phyloP scores from a whole-genome alignment of 1,140 invertebrate species.

The Pseudomyrmex flavicornis region DNA sequence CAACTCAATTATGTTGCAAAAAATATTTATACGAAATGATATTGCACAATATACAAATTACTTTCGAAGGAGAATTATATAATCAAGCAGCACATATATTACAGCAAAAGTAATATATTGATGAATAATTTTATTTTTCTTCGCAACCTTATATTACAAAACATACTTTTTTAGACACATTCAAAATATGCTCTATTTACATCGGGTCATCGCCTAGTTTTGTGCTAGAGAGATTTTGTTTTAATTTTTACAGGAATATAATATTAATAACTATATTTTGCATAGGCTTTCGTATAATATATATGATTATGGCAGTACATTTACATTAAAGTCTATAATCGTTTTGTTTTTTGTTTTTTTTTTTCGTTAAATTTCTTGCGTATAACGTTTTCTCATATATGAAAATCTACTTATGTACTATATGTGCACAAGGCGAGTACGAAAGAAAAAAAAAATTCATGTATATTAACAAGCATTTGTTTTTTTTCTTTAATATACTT shows the following conservation, averaged over 20 bases:
- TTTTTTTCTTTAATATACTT: background rate
- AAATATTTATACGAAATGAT: no score
- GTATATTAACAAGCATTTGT: constrained; percentile 51
- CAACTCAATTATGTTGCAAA: no score
- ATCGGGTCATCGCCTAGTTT: constrained; percentile 81
- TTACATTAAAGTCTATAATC: constrained; percentile 84
- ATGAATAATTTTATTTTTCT: constrained; percentile 83
- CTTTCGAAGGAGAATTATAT: no score
- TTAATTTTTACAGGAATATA: constrained; percentile 83
- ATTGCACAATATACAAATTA: no score
- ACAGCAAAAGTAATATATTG: constrained; percentile 41
- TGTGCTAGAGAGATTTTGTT: constrained; percentile 78
- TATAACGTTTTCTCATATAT: constrained; percentile 68
- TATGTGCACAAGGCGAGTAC: constrained; percentile 74
- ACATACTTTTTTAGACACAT: constrained; percentile 85
- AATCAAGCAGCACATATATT: no score
- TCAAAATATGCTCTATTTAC: constrained; percentile 85
- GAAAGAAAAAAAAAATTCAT: constrained; percentile 65
- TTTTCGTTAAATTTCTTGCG: constrained; percentile 59
- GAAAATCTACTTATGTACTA: constrained; percentile 77
- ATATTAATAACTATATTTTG: constrained; percentile 81
- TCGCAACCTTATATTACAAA: constrained; percentile 85
- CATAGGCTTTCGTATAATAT: constrained; percentile 83
- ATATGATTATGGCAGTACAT: constrained; percentile 85
- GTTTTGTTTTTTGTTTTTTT: constrained; percentile 65